Conservation (phyloP, 2,888 invertebrate species). For the Celastrina argiolus region DNA sequence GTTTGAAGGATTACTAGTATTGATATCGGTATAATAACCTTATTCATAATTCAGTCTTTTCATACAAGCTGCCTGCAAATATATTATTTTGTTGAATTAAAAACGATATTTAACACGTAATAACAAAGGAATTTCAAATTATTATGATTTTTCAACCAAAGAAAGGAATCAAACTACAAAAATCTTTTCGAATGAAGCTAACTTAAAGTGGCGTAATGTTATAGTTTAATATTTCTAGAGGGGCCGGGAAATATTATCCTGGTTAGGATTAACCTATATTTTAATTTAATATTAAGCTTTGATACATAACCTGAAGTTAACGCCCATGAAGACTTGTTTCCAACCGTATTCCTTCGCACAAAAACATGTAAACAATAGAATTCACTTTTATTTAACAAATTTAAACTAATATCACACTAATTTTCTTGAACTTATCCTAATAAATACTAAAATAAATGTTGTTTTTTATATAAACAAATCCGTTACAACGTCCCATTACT, state of each 20-base stretch:
- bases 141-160: constrained; percentile 3
- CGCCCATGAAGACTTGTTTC: constrained; percentile 66
- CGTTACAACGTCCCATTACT: constrained; percentile 55
- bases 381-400: constrained; percentile 19
- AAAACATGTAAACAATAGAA: constrained; percentile 42
- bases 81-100: background rate
- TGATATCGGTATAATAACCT: constrained; percentile 43
- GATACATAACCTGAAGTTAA: constrained; percentile 67
- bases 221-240: background rate
- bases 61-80: constrained; percentile 45
- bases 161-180: background rate
- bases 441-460: constrained; percentile 44
- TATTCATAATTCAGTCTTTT: constrained; percentile 67
- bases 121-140: background rate
- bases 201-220: background rate
- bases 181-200: background rate
- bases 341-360: constrained; percentile 37
- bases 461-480: constrained; percentile 55
- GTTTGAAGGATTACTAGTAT: constrained; percentile 45
- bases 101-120: background rate
- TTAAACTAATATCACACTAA: constrained; percentile 26
- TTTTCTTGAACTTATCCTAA: constrained; percentile 23
- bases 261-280: constrained; percentile 49
- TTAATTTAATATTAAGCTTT: constrained; percentile 68
- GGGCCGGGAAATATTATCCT: constrained; percentile 32